Evolutionary conservation across 2,888 invertebrate species (phyloP).

Genomic region (Trachelus troglodyta): DNA sequence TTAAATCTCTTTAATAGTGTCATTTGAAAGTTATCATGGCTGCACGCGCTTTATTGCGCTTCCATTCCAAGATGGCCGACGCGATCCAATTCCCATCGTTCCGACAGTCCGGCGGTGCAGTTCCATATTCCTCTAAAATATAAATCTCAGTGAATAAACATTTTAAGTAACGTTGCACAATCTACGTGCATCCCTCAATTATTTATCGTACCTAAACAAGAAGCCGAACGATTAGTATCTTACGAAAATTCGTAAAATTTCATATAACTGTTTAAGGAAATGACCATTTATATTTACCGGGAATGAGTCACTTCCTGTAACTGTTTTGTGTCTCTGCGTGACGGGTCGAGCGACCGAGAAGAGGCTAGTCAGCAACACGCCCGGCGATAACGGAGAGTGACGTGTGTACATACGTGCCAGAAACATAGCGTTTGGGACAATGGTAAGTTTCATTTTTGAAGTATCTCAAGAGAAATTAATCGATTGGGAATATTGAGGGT

Average conservation of each 20-base stretch:
- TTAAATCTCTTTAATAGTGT: background rate
- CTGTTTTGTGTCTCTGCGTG: background rate
- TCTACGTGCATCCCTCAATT: background rate
- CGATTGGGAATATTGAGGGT: background rate
- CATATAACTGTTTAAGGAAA: background rate
- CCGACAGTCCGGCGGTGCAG: background rate
- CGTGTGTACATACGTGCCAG: constrained; percentile 11
- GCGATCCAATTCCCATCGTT: background rate
- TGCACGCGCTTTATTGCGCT: background rate
- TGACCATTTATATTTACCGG: background rate
- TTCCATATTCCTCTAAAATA: background rate
- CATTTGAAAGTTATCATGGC: background rate
- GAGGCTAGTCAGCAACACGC: constrained; percentile 15
- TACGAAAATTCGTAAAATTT: background rate
- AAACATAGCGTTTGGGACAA: constrained; percentile 6
- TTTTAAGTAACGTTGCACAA: background rate
- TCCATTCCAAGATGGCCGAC: background rate
- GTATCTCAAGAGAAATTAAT: background rate
- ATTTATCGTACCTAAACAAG: background rate
- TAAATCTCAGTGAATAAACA: background rate
- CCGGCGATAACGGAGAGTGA: constrained; percentile 4
- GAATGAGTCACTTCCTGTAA: background rate
- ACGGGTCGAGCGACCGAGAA: constrained; percentile 2
- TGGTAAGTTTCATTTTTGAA: constrained; percentile 16
- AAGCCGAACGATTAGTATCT: background rate